A percentile compares a stretch with the other conserved stretches of the same genome.
phyloP scores from a whole-genome alignment of 1,140 invertebrate species.

The Campoletis sonorensis region DNA sequence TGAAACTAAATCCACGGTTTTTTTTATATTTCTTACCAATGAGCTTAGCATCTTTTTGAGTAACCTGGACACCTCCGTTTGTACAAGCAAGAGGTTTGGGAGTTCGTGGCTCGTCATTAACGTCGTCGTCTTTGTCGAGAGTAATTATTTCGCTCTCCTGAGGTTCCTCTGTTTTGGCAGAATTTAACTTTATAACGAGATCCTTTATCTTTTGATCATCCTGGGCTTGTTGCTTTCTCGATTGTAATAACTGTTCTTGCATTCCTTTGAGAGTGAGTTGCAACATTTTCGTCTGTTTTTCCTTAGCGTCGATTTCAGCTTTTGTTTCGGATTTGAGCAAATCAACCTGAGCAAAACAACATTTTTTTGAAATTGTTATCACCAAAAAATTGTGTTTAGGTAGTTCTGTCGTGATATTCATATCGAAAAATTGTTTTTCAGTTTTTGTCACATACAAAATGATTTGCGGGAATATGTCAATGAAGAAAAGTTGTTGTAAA shows the following conservation, averaged over 20 bases:
- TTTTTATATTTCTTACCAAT: constrained; percentile 72
- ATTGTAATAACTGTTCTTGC: constrained; percentile 85
- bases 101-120: constrained; percentile 74
- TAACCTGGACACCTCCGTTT: constrained; percentile 69
- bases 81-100: constrained; percentile 64
- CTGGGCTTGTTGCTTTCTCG: constrained; percentile 80
- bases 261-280: constrained; percentile 89
- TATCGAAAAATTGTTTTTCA: too few relatives aligned
- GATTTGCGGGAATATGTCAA: too few relatives aligned
- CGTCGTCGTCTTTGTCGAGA: constrained; percentile 75
- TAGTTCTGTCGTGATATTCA: too few relatives aligned
- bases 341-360: constrained; percentile 74
- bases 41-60: constrained; percentile 81
- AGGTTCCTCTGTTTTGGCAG: constrained; percentile 67
- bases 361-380: not conserved
- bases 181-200: constrained; percentile 77
- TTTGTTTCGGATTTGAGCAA: constrained; percentile 82
- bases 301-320: constrained; percentile 82
- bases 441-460: too few relatives aligned
- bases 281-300: constrained; percentile 84
- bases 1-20: not conserved
- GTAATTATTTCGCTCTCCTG: constrained; percentile 73
- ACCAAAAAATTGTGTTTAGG: too few relatives aligned
- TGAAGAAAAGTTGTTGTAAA: too few relatives aligned
- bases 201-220: constrained; percentile 80